These are phyloP conservation scores for Hoplias malabaricus DNA, from an alignment of 2,113 vertebrate genomes.

Conservation along the genomic window DNA sequence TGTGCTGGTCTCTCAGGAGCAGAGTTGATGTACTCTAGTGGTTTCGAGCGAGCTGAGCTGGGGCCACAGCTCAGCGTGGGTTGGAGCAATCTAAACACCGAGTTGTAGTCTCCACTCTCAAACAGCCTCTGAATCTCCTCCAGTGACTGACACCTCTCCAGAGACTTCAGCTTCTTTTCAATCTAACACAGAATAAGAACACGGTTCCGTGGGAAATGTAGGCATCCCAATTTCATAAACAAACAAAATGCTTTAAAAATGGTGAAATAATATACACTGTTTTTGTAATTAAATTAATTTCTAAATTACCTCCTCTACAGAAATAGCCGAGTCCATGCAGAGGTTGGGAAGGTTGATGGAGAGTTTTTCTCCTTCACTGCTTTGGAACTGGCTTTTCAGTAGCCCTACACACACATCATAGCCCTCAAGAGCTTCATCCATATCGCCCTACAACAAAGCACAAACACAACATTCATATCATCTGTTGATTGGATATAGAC, in stretches of 20 bases:
- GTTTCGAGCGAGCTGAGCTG: constrained; percentile 76
- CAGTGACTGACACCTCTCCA: constrained; percentile 96
- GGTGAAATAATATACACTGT: too few relatives aligned
- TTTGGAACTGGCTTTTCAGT: constrained; percentile 77
- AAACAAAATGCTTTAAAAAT: too few relatives aligned
- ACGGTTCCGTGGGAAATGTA: too few relatives aligned
- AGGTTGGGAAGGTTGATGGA: constrained; percentile 87
- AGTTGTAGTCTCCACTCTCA: constrained; percentile 85
- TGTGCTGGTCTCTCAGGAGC: constrained; percentile 93
- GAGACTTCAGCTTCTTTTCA: constrained; percentile 91
- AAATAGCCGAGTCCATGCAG: constrained; percentile 83
- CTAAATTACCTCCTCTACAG: constrained; percentile 94
- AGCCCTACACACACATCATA: constrained; percentile 90
- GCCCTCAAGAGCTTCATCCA: constrained; percentile 95
- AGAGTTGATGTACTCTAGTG: constrained; percentile 88
- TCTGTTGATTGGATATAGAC: neutral
- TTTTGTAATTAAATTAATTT: too few relatives aligned
- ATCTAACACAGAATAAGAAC: constrained; percentile 76
- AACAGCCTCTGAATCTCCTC: constrained; percentile 96
- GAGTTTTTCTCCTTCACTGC: constrained; percentile 64
- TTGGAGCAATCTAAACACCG: constrained; percentile 87
- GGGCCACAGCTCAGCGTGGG: constrained; percentile 83
- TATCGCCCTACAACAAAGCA: constrained; percentile 82
- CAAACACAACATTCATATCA: neutral
- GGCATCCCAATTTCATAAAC: too few relatives aligned